These are phyloP conservation scores for Galaxias olidus DNA, from an alignment of 2,797 vertebrate species.

Conservation along the genomic window DNA sequence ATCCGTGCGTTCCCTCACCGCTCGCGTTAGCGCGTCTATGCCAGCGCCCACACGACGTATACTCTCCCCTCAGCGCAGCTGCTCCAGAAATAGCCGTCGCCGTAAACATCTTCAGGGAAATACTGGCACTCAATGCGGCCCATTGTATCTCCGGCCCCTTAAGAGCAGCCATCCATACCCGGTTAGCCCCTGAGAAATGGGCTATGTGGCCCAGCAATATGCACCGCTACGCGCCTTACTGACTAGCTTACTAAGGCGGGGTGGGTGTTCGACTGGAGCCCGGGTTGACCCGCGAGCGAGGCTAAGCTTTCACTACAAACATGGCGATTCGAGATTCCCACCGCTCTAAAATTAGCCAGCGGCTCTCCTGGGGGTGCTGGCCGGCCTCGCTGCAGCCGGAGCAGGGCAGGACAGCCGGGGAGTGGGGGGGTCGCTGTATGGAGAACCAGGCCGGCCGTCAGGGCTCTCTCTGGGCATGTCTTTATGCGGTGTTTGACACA, in stretches of 20 bases:
- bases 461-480: constrained; percentile 59
- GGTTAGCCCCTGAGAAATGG: constrained; percentile 35
- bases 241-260: background rate
- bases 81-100: constrained; percentile 66
- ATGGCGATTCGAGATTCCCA: too few species aligned
- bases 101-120: constrained; percentile 65
- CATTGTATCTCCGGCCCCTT: constrained; percentile 52
- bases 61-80: constrained; percentile 22
- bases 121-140: constrained; percentile 49
- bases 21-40: constrained; percentile 49
- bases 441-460: constrained; percentile 71
- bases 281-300: background rate
- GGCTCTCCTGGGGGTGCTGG: constrained; percentile 6
- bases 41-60: constrained; percentile 47
- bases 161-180: constrained; percentile 51
- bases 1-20: constrained; percentile 29
- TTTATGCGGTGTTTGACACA: constrained; percentile 70
- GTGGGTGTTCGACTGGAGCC: constrained; percentile 7
- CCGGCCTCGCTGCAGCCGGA: constrained; percentile 33
- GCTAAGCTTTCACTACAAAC: too few species aligned
- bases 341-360: too few species aligned
- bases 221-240: background rate
- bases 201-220: constrained; percentile 17
- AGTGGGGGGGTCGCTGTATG: too few species aligned
- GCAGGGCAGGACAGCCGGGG: constrained; percentile 40